Base-by-base conservation (phyloP, 2,888 invertebrate genomes). In the Brenthis daphne region DNA sequence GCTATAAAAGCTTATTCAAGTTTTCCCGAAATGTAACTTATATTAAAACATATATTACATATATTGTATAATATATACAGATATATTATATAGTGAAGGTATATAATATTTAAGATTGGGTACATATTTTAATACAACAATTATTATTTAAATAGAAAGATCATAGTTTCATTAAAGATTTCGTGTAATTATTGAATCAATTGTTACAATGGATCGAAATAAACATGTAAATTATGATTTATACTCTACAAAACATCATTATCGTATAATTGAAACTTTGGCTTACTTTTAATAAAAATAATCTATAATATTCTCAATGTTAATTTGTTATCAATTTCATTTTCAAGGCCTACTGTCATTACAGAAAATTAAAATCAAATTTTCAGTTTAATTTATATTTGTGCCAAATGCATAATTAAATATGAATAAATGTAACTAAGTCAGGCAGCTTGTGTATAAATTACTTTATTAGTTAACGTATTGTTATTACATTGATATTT, bases 121-220 rank as follows among this genome's bases (percentile, higher is more conserved):
- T 20, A 20, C 20, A 20, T 20, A 20, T 20, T 43, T 43, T 43
- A 8, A 11, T 43, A 29, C 29, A 29, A 29, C 4, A 11, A 43
- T 43, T 11, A 43, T 43, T 43, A 43, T 43, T 43, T 43, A 43
- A 43, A 43, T 11, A 43, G 11, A 43, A 11, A 43, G 37, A 43
- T 37, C 37, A 37, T 37, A 8, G 37, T 8, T 4, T 24, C 13
- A 50, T 29, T 60, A 6, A 5, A 11, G 1, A 29, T 50, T 50
- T 60, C 50, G n/a, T 60, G 60, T 14, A 24, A 60, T 60, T 60
- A 29, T 12, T n/a, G n/a, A 60, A 11, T 60, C 60, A 60, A 50
- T 50, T 2, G 20, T 58, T 50, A 12, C 29, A 50, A 50, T 50
- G 29, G 60, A 60, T 60, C 60, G 48, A 60, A 33, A 60, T 60